A percentile compares a stretch with the other conserved stretches of the same genome.
These are phyloP conservation scores for Zaprionus camerounensis DNA, from an alignment of 1,140 invertebrate genomes.

Conservation along the genomic window DNA sequence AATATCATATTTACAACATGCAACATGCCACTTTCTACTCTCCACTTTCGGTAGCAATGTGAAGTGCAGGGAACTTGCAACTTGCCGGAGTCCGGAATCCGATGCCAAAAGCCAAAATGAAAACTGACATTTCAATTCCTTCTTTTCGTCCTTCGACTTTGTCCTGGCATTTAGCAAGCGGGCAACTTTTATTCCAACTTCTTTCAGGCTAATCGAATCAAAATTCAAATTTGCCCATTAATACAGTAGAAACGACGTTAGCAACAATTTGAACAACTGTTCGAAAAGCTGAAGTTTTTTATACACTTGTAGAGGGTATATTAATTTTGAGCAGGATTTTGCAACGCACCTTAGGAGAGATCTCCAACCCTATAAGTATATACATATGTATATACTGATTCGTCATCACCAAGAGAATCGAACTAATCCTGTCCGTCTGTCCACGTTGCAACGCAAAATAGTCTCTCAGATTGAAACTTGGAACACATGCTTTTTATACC, in stretches of 20 bases:
- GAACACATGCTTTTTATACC: no score
- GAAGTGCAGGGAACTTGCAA: conserved; percentile 21
- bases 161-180: not conserved
- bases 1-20: conserved; percentile 80
- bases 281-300: not conserved
- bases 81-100: conserved; percentile 26
- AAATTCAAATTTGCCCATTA: conserved; percentile 1
- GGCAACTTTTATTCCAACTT: conserved; percentile 18
- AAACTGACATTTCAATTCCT: conserved; percentile 70
- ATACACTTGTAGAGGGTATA: not conserved
- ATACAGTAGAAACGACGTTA: not conserved
- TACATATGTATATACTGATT: no score
- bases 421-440: no score
- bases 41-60: not conserved
- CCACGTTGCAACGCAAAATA: no score
- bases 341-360: no score
- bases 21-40: conserved; percentile 24
- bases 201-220: conserved; percentile 17
- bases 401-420: no score
- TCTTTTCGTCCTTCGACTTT: conserved; percentile 33
- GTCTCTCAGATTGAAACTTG: no score
- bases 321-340: no score
- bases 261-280: not conserved
- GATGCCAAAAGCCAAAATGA: conserved; percentile 55
- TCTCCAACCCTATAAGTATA: no score